Evolutionary conservation across 2,888 invertebrate genomes (phyloP).

Genomic region (Lycocerus yunnanus): DNA sequence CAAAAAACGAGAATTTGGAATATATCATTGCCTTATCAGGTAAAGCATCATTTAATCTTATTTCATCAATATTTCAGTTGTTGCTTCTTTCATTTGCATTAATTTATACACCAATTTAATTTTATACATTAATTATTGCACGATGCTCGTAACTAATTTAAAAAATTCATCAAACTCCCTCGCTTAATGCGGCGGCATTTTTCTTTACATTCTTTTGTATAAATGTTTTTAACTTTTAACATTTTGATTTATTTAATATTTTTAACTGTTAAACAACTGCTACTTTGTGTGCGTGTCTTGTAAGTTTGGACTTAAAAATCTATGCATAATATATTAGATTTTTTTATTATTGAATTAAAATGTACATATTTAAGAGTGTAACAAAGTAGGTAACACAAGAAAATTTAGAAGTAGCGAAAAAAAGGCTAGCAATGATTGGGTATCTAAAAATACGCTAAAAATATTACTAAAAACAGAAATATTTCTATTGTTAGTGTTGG

Average conservation of each 20-base stretch:
- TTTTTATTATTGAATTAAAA: not conserved
- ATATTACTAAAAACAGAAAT: not conserved
- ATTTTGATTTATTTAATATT: not conserved
- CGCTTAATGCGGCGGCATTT: not conserved
- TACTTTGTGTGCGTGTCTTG: constrained; percentile 3
- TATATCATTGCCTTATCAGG: too few relatives aligned
- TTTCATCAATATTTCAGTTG: too few relatives aligned
- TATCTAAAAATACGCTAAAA: not conserved
- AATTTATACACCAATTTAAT: not conserved
- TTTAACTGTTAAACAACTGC: constrained; percentile 3
- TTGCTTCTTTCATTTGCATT: not conserved
- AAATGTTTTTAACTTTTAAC: not conserved
- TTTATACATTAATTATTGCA: not conserved
- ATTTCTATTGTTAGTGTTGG: not conserved
- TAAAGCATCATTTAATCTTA: not conserved
- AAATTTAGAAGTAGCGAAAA: not conserved
- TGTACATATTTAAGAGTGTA: not conserved
- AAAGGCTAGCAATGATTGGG: not conserved
- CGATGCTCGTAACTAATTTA: not conserved
- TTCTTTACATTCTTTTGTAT: not conserved
- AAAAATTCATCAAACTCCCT: not conserved
- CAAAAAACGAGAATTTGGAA: too few relatives aligned
- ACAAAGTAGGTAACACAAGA: not conserved
- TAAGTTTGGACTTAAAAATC: not conserved
- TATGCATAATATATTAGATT: not conserved